Evolutionary conservation across 2,888 invertebrate species (phyloP), one percentile per base, ranked within the genome.

Genomic region (Ormyrus nitidulus): DNA sequence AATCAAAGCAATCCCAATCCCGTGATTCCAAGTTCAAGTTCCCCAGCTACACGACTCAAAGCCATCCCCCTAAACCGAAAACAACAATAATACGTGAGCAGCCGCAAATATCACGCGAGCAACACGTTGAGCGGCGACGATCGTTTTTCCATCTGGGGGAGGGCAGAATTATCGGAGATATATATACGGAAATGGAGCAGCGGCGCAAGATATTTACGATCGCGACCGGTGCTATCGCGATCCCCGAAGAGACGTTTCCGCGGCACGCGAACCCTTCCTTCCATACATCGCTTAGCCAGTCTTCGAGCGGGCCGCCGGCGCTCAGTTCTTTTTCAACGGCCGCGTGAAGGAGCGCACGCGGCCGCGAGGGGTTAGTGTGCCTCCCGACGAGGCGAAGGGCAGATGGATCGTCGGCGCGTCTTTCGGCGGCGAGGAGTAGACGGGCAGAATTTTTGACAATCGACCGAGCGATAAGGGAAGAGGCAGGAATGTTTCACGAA

Each of bases 261-360:
- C 84, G 83, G 79, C 88, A 88, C 87, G 88, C 88, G 86, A 88
- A 83, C 86, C 79, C 78, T 77, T 61, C 71, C 49, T 44, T 71
- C 8, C 58, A 19, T 2, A 11, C n/a, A 6, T 46, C 19, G 73
- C 51, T 34, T 62, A 74, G 69, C 74, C 76, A 19, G 65, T 65
- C 65, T 54, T 59, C 59, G 56, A 66, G 34, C 34, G 11, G 6
- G 51, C 19, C 9, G 13, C 19, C 19, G 59, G 66, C 74, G 66
- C 74, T 74, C 83, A 84, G 84, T 84, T 80, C 82, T 82, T 81
- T 78, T 81, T 82, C 80, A 81, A 79, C 81, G 72, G 77, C 83
- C 69, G 71, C 83, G 80, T 54, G 81, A 80, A 53, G 49, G 62
- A 19, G 19, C 19, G 19, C 19, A 19, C 19, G 19, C 19, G 19